Percentiles rank a stretch among this genome's conserved stretches.
phyloP scores from a whole-genome alignment of 1,140 invertebrate species.

The Drosophila asahinai region DNA sequence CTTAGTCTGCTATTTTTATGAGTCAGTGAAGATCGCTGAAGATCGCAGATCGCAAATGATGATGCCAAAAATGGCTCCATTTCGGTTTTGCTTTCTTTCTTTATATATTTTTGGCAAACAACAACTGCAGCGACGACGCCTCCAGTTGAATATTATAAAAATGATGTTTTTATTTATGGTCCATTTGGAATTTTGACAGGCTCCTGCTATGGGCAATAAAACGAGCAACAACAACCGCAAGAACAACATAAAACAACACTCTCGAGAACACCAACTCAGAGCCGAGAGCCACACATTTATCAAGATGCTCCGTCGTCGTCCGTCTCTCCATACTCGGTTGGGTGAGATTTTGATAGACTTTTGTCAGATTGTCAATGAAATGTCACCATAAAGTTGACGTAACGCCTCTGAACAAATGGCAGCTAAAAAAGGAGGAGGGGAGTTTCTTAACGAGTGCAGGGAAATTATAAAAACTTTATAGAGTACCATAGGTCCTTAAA shows the following conservation, averaged over 20 bases:
- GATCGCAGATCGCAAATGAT: conserved; percentile 17
- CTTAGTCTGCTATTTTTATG: conserved; percentile 75
- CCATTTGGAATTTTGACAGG: conserved; percentile 83
- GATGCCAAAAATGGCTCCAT: conserved; percentile 70
- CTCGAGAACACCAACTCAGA: conserved; percentile 8
- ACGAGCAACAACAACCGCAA: conserved; percentile 37
- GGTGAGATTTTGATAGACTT: conserved; percentile 76
- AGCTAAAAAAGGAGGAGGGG: background rate
- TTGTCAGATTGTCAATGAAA: conserved; percentile 69
- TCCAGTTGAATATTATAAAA: conserved; percentile 68
- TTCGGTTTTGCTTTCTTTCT: conserved; percentile 36
- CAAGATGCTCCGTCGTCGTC: conserved; percentile 50
- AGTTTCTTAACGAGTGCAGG: background rate
- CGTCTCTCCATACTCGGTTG: conserved; percentile 14
- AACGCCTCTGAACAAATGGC: conserved; percentile 13
- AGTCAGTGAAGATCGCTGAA: conserved; percentile 49
- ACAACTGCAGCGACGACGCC: conserved; percentile 36
- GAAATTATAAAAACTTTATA: no score
- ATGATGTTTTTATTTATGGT: conserved; percentile 84
- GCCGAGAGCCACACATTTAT: conserved; percentile 59
- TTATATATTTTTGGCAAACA: conserved; percentile 66
- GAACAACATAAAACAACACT: conserved; percentile 42
- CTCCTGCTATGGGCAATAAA: conserved; percentile 74
- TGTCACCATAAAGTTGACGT: conserved; percentile 47
- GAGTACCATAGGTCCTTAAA: no score